These are phyloP conservation scores for Taurulus bubalis DNA, from an alignment of 2,113 vertebrate species.

Conservation along the genomic window DNA sequence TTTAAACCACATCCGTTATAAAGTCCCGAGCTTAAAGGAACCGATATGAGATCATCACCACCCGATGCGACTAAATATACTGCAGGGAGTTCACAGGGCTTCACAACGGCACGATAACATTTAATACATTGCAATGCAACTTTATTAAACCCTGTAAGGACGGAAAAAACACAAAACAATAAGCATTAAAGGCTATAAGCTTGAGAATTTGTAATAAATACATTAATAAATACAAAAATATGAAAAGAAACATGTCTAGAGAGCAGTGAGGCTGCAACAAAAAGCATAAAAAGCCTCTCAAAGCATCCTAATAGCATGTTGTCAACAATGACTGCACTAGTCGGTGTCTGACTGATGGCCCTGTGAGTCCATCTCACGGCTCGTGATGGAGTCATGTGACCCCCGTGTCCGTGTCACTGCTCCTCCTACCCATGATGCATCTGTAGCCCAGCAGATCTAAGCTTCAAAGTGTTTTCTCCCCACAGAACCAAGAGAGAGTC, in stretches of 20 bases:
- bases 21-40: not conserved
- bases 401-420: slow-evolving; percentile 14
- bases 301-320: not conserved
- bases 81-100: not conserved
- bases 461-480: slow-evolving; percentile 25
- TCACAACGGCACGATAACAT: not conserved
- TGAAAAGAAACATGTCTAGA: not conserved
- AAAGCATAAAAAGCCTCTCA: not conserved
- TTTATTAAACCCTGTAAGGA: not conserved
- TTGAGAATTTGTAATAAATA: not conserved
- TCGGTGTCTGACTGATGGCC: slow-evolving; percentile 16
- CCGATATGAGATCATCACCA: too few species aligned
- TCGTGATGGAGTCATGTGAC: slow-evolving; percentile 60
- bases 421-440: slow-evolving; percentile 41
- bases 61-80: not conserved
- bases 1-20: not conserved
- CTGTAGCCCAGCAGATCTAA: not conserved
- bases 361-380: slow-evolving; percentile 23
- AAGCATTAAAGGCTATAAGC: not conserved
- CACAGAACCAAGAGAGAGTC: not conserved
- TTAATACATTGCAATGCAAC: not conserved
- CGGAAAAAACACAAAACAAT: not conserved
- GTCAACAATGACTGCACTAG: slow-evolving; percentile 16
- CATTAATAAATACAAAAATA: not conserved
- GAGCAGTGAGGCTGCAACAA: not conserved